phyloP scores from a whole-genome alignment of 2,888 invertebrate species.

The Disparrhopalites patrizii region DNA sequence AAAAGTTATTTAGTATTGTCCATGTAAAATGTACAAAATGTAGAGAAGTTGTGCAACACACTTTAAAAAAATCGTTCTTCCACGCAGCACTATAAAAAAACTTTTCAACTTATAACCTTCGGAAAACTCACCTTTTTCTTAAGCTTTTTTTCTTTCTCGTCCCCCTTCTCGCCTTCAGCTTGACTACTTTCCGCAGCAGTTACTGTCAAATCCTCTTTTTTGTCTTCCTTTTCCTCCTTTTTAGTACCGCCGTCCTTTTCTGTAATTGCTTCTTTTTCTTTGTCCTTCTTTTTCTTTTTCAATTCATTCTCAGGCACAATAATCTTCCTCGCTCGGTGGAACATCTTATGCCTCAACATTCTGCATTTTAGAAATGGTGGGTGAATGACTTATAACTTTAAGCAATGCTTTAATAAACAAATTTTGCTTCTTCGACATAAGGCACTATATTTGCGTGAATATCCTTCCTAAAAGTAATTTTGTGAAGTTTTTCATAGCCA shows the following conservation, averaged over 20 bases:
- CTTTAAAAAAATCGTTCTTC: no score
- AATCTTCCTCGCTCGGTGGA: slow-evolving; percentile 88
- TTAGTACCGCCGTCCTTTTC: slow-evolving; percentile 56
- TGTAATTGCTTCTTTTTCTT: slow-evolving; percentile 55
- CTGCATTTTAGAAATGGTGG: no score
- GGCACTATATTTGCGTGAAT: no score
- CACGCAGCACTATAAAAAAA: no score
- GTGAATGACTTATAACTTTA: no score
- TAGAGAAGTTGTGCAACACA: not conserved
- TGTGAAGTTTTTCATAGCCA: no score
- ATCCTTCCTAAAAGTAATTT: no score
- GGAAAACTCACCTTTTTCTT: slow-evolving; percentile 43
- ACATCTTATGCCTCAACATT: slow-evolving; percentile 88
- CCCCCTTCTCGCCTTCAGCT: slow-evolving; percentile 44
- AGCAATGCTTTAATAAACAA: no score
- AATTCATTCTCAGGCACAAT: slow-evolving; percentile 66
- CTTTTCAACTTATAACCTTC: not conserved
- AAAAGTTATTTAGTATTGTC: not conserved
- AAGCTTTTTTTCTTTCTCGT: slow-evolving; percentile 44
- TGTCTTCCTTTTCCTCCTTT: slow-evolving; percentile 49
- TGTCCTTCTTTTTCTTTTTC: slow-evolving; percentile 56
- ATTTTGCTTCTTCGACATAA: no score
- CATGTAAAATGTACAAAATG: not conserved
- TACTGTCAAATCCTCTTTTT: slow-evolving; percentile 50
- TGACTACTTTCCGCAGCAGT: slow-evolving; percentile 48